Base-by-base conservation (phyloP, 2,888 invertebrate species). In the Ferrisia virgata region DNA sequence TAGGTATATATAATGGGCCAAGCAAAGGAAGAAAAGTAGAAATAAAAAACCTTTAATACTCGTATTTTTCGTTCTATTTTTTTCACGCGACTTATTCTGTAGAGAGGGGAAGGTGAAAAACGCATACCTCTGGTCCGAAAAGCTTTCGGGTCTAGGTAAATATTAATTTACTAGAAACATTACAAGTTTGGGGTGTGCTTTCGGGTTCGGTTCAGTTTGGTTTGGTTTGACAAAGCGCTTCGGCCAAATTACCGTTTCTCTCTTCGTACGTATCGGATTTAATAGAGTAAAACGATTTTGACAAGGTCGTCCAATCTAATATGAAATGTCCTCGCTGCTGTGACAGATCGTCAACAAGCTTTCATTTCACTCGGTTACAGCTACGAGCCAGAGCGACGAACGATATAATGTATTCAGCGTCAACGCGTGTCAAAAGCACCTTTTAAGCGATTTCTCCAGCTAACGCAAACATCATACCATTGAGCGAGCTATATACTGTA, bases 271-370 rank as follows among this genome's bases (percentile, higher is more conserved):
- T n/a, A n/a, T 64, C 58, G 58, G 58, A 64, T 64, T 64, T 64
- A 28, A 64, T 64, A 64, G 58, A 64, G 58, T 58, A 58, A 58
- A 64, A 28, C 58, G 58, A 64, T 64, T 64, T 64, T 64, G 58
- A 64, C 58, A 64, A 64, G 58, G 58, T 64, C 58, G 58, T 64
- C 58, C 28, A 28, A 64, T 64, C 58, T 64, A 64, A 64, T 64
- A 64, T 28, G 58, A 64, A 64, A 64, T 13, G 28, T 22, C 28
- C 58, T 28, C 58, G 58, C 8, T n/a, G 64, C n/a, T 72, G n/a
- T n/a, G 72, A 72, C 72, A 72, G 72, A 72, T 72, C 72, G 72
- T 72, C 72, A 72, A 72, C 72, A 72, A 72, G 33, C 72, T 72
- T 72, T 72, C 72, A 72, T 72, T 72, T 25, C 58, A n/a, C 33